Evolutionary conservation across 1,140 invertebrate genomes (phyloP).

Genomic region (Sipha flava): DNA sequence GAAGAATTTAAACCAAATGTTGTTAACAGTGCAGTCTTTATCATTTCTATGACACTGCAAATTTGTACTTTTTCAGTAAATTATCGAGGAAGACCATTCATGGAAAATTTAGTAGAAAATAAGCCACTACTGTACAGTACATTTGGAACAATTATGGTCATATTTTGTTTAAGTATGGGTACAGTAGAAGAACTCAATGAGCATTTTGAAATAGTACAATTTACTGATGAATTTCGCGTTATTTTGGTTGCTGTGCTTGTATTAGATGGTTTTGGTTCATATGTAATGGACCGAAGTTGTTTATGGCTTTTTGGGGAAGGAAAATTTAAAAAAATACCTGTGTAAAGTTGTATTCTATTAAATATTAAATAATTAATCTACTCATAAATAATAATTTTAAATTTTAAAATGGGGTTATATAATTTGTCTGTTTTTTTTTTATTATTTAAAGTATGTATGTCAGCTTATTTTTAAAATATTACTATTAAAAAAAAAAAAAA

Average conservation of each 20-base stretch:
- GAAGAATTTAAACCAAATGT: slow-evolving; percentile 85
- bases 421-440: no score
- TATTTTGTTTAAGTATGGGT: slow-evolving; percentile 68
- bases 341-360: not conserved
- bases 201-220: slow-evolving; percentile 83
- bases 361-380: not conserved
- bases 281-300: slow-evolving; percentile 71
- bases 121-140: slow-evolving; percentile 86
- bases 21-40: slow-evolving; percentile 95
- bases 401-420: no score
- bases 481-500: no score
- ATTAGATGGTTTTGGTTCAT: slow-evolving; percentile 74
- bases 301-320: slow-evolving; percentile 83
- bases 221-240: slow-evolving; percentile 79
- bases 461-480: not conserved
- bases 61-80: slow-evolving; percentile 98
- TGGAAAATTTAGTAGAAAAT: slow-evolving; percentile 92
- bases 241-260: slow-evolving; percentile 69
- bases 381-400: not conserved
- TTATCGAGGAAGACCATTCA: slow-evolving; percentile 96
- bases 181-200: slow-evolving; percentile 65
- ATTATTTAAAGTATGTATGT: no score
- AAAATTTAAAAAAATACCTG: slow-evolving; percentile 43
- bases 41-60: slow-evolving; percentile 94
- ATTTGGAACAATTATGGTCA: slow-evolving; percentile 58